Conservation (phyloP, 64 coral and sea anemone species). For the Montipora cactus region DNA sequence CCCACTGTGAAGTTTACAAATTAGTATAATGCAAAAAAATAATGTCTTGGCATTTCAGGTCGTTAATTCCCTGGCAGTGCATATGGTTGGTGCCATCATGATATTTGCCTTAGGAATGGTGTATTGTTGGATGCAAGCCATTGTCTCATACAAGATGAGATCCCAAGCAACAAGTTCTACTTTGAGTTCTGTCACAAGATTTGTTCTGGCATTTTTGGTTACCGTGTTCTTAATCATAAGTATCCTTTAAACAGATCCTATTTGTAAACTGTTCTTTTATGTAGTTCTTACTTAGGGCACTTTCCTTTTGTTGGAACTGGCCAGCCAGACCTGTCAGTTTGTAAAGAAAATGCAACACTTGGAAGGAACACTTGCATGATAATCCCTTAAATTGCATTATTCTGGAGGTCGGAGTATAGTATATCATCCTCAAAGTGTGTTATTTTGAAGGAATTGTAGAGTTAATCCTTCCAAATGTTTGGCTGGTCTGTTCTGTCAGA, state of each 20-base stretch:
- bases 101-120: constrained; percentile 86
- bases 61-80: constrained; percentile 54
- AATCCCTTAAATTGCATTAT: too few species aligned
- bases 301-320: too few species aligned
- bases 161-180: constrained; percentile 82
- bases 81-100: constrained; percentile 77
- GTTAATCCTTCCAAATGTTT: too few species aligned
- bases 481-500: too few species aligned
- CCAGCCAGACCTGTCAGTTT: too few species aligned
- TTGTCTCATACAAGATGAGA: constrained; percentile 80
- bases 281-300: too few species aligned
- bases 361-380: too few species aligned
- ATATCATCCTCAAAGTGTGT: too few species aligned
- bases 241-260: constrained; percentile 74
- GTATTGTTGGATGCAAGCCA: constrained; percentile 86
- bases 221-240: constrained; percentile 85
- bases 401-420: too few species aligned
- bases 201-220: constrained; percentile 58
- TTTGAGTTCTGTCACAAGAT: constrained; percentile 53
- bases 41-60: constrained; percentile 33
- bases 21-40: not conserved
- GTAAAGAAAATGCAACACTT: too few species aligned
- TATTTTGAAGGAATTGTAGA: too few species aligned
- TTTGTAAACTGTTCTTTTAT: not conserved
- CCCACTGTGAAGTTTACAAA: not conserved